These are phyloP conservation scores for Aspidoscelis tigris DNA, from an alignment of 2,113 vertebrate genomes.

Conservation along the genomic window DNA sequence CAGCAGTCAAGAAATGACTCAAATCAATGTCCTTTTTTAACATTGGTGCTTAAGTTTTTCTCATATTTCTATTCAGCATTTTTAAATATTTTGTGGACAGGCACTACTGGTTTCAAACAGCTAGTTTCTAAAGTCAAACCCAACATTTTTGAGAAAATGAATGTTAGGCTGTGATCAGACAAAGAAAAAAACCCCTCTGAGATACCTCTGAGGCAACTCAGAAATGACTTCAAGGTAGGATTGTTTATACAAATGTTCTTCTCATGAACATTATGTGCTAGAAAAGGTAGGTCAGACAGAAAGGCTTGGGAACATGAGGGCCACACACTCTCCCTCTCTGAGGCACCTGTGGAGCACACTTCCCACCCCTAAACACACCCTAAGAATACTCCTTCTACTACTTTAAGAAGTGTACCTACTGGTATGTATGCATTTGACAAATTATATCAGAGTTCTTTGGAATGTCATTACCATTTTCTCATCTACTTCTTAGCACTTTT, in stretches of 20 bases:
- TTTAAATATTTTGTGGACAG: neutral
- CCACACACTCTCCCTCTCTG: too few species aligned
- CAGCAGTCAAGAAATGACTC: too few species aligned
- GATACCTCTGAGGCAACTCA: too few species aligned
- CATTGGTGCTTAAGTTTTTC: neutral
- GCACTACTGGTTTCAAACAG: neutral
- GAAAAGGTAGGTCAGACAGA: too few species aligned
- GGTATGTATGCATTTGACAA: neutral
- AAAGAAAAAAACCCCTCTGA: too few species aligned
- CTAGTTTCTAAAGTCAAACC: neutral
- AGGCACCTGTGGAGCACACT: neutral
- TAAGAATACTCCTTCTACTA: neutral
- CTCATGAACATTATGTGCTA: too few species aligned
- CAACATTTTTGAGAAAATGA: too few species aligned
- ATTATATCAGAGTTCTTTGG: neutral
- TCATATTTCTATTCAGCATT: conserved; percentile 5
- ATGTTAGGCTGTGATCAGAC: too few species aligned
- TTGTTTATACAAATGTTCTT: too few species aligned
- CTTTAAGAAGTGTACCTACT: conserved; percentile 16
- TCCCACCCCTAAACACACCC: neutral
- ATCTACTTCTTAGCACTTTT: conserved; percentile 27
- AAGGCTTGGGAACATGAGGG: too few species aligned
- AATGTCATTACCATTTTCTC: conserved; percentile 15
- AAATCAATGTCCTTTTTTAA: neutral
- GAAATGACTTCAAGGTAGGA: too few species aligned